A percentile compares a stretch with the other conserved stretches of the same genome.
Conservation (phyloP, 2,888 invertebrate species). For the Phrixothrix hirtus region DNA sequence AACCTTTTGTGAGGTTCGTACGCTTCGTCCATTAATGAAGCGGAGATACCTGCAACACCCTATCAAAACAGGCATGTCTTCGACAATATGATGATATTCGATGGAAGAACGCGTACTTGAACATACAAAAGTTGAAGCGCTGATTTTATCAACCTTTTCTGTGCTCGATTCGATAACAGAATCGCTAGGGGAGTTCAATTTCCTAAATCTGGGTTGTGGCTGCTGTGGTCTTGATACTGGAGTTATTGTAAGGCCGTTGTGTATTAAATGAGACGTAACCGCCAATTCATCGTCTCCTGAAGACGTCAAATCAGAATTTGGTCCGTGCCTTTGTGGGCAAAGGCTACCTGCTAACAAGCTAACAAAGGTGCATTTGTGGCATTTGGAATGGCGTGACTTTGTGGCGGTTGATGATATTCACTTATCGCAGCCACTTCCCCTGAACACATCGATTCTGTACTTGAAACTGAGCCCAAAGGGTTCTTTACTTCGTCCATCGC, state of each 20-base stretch:
- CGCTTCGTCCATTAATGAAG: slow-evolving; percentile 91
- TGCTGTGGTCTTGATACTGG: slow-evolving; percentile 60
- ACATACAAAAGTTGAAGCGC: slow-evolving; percentile 74
- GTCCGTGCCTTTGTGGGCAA: slow-evolving; percentile 75
- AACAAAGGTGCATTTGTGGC: slow-evolving; percentile 75
- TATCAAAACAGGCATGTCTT: slow-evolving; percentile 91
- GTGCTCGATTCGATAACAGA: slow-evolving; percentile 93
- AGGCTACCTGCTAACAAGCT: slow-evolving; percentile 72
- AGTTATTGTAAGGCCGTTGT: slow-evolving; percentile 74
- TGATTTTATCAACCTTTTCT: slow-evolving; percentile 77
- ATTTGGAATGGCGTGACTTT: slow-evolving; percentile 57
- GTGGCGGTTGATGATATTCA: slow-evolving; percentile 57
- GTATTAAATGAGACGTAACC: slow-evolving; percentile 71
- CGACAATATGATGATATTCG: slow-evolving; percentile 79
- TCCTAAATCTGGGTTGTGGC: slow-evolving; percentile 66
- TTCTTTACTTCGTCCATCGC: slow-evolving; percentile 82
- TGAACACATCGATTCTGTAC: slow-evolving; percentile 81
- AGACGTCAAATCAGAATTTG: slow-evolving; percentile 74
- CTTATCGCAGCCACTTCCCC: slow-evolving; percentile 65
- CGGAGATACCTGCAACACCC: slow-evolving; percentile 90
- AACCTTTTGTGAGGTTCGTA: slow-evolving; percentile 96
- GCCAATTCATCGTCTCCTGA: slow-evolving; percentile 80
- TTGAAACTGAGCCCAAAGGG: slow-evolving; percentile 84
- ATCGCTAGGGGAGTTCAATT: slow-evolving; percentile 89
- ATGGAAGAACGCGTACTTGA: slow-evolving; percentile 67